Conservation (phyloP, 2,888 invertebrate genomes). For the Thymelicus sylvestris region DNA sequence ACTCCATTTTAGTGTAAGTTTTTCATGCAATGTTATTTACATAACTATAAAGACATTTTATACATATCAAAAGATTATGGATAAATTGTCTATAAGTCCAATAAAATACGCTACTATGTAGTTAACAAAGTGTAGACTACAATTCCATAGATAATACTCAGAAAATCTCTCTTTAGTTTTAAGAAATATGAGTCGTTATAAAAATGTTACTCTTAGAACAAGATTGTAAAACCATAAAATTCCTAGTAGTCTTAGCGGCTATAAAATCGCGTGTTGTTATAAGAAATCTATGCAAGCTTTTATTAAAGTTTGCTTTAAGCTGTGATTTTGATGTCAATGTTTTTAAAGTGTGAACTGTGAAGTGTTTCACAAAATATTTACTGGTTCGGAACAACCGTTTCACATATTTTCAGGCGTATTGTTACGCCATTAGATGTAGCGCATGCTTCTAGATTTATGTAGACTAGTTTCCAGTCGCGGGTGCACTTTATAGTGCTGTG, state of each 20-base stretch:
- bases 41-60: too few relatives aligned
- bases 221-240: background rate
- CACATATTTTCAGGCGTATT: constrained; percentile 29
- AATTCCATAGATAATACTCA: background rate
- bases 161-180: background rate
- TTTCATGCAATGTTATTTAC: too few relatives aligned
- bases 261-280: constrained; percentile 7
- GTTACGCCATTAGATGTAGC: constrained; percentile 26
- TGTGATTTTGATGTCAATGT: constrained; percentile 55
- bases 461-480: constrained; percentile 16
- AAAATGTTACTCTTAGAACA: background rate
- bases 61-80: too few relatives aligned
- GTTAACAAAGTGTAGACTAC: background rate
- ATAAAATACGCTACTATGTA: background rate
- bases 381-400: constrained; percentile 44
- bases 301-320: constrained; percentile 53
- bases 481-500: constrained; percentile 11
- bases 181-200: background rate
- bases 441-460: constrained; percentile 17
- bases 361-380: constrained; percentile 57
- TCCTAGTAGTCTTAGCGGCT: background rate
- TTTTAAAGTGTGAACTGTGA: constrained; percentile 52
- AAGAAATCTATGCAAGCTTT: constrained; percentile 42
- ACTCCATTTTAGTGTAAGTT: too few relatives aligned
- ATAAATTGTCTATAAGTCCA: too few relatives aligned